Conservation (phyloP, 2,797 vertebrate species). For the Otolemur crassicaudatus region DNA sequence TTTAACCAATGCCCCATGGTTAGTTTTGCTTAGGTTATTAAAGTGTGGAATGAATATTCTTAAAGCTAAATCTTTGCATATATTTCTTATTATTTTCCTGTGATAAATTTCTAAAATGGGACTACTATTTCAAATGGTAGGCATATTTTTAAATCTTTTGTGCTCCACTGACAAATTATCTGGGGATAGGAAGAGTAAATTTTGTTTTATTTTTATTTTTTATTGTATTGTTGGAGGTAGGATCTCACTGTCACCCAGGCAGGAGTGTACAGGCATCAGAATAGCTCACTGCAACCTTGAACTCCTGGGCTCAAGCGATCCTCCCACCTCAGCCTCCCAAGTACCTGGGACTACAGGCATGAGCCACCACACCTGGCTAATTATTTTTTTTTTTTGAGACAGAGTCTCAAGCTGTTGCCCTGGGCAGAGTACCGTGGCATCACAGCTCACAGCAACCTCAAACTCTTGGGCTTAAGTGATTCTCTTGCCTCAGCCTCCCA, state of each 20-base stretch:
- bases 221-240: not conserved
- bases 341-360: not conserved
- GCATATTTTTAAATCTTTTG: not conserved
- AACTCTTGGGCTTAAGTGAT: too few relatives aligned
- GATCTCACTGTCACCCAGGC: not conserved
- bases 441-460: too few relatives aligned
- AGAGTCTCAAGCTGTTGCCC: too few relatives aligned
- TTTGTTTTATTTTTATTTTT: not conserved
- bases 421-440: too few relatives aligned
- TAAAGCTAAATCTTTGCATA: not conserved
- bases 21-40: not conserved
- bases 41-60: not conserved
- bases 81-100: not conserved
- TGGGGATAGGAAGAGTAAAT: not conserved
- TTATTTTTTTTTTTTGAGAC: not conserved
- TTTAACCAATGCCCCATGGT: not conserved
- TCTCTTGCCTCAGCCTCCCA: too few relatives aligned
- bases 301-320: not conserved
- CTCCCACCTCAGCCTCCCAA: not conserved
- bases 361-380: not conserved
- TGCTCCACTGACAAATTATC: not conserved
- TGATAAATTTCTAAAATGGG: not conserved
- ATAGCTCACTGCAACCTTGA: not conserved
- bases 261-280: not conserved
- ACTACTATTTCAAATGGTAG: not conserved